Percentiles rank a stretch among this genome's conserved stretches.
Conservation (phyloP, 2,888 invertebrate species). For the Hyposoter didymator region DNA sequence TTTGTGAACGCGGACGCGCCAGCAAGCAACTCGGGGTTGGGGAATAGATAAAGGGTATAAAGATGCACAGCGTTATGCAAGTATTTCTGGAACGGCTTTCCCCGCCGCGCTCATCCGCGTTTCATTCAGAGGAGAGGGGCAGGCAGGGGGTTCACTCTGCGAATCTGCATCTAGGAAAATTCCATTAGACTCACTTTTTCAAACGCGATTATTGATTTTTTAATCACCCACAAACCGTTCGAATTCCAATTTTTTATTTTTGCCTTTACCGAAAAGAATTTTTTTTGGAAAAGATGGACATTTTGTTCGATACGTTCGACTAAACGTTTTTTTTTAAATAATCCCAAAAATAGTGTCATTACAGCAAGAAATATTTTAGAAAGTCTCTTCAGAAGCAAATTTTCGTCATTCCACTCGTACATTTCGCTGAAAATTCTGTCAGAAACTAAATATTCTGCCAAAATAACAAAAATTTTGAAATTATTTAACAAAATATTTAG, state of each 20-base stretch:
- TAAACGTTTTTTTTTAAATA: no score
- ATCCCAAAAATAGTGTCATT: no score
- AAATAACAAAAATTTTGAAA: no score
- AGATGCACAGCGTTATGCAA: constrained; percentile 56
- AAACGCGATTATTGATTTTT: constrained; percentile 46
- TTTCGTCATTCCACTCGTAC: no score
- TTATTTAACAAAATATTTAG: no score
- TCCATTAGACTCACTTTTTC: constrained; percentile 34
- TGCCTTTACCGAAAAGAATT: neutral
- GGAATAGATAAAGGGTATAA: constrained; percentile 56
- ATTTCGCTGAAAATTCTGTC: no score
- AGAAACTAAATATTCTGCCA: no score
- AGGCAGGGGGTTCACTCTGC: neutral
- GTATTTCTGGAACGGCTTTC: constrained; percentile 59
- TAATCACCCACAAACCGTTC: constrained; percentile 24
- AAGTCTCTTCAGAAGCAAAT: no score
- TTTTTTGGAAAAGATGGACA: no score
- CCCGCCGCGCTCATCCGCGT: constrained; percentile 7
- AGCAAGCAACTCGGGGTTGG: neutral
- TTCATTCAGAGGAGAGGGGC: constrained; percentile 1
- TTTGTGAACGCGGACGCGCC: neutral
- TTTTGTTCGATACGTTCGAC: no score
- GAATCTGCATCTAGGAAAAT: constrained; percentile 25
- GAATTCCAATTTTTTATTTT: constrained; percentile 8
- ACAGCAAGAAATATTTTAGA: no score